Base-by-base conservation (phyloP, 1,140 invertebrate species). In the Drosophila micromelanica region DNA sequence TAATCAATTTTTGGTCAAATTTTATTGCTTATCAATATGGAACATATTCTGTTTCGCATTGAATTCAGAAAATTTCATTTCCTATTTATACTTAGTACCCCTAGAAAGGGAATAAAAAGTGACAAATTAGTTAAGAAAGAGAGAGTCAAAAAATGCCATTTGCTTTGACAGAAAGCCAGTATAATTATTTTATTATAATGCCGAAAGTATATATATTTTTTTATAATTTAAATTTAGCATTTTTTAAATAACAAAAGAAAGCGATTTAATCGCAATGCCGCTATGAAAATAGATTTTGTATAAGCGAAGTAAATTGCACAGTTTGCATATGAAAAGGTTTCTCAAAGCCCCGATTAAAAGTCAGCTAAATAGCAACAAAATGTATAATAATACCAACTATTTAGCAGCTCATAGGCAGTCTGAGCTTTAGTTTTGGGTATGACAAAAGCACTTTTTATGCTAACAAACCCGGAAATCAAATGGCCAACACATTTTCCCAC, bases 401-500 rank as follows among this genome's bases (percentile, higher is more conserved):
- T 30, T 13, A 20, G 4, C 11, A 9, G 32, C 12, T 5, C 46
- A 11, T 55, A 40, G 52, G 52, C 52, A 9, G 15, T 11, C 13
- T 38, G 11, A 35, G 49, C 35, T 40, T 57, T 15, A 12, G 49
- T 9, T 8, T 32, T 13, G 11, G 38, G 40, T 30, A 43, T 40
- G 38, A 40, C 38, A 40, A 40, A 73, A 38, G 51, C 43, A 12
- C 57, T 43, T 15, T 59, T 40, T 43, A 17, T 75, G 55, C 62
- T 60, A 81, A 54, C 68, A 77, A 42, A 89, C 73, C 84, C 84
- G 84, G 84, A 89, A 89, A 89, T 84, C 40, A 72, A 87, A 79
- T 71, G 54, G 51, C 62, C 73, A 82, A 54, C 75, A 73, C 80
- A 87, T 80, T 89, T 89, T 89, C 84, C 84, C 84, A 89, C 84